Evolutionary conservation across 2,113 vertebrate genomes (phyloP).

Genomic region (Chascanopsetta lugubris): DNA sequence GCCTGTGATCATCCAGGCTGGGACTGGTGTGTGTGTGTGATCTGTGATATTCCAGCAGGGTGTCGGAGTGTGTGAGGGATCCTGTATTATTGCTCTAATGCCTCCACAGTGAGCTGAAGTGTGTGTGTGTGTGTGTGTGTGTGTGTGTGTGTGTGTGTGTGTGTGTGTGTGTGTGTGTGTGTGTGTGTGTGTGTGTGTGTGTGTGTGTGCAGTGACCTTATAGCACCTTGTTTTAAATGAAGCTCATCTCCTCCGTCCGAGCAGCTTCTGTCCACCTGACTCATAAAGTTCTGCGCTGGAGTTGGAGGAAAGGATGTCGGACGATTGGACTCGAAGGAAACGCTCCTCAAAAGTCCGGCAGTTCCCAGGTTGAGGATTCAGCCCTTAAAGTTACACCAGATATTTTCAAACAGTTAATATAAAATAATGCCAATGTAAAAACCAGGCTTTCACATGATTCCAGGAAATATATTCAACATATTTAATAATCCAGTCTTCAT

Average conservation of each 20-base stretch:
- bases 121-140: constrained; percentile 8
- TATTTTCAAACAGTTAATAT: no score
- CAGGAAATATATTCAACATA: no score
- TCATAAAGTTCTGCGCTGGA: no score
- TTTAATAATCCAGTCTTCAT: no score
- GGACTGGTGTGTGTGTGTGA: constrained; percentile 16
- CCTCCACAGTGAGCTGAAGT: constrained; percentile 9
- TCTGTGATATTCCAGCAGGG: constrained; percentile 25
- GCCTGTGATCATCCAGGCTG: background rate
- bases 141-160: constrained; percentile 29
- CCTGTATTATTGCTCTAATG: constrained; percentile 2
- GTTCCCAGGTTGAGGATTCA: no score
- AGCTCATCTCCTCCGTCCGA: background rate
- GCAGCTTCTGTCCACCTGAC: background rate
- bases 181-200: constrained; percentile 4
- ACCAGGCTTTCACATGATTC: no score
- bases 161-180: constrained; percentile 12
- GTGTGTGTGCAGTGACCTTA: constrained; percentile 42
- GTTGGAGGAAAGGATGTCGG: no score
- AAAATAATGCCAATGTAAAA: no score
- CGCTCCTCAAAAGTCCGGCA: no score
- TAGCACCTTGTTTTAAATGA: background rate
- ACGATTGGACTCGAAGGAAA: no score
- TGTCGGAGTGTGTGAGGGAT: constrained; percentile 1
- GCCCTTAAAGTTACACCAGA: no score